Conservation (phyloP, 2,113 vertebrate genomes). For the Stictonetta naevosa region DNA sequence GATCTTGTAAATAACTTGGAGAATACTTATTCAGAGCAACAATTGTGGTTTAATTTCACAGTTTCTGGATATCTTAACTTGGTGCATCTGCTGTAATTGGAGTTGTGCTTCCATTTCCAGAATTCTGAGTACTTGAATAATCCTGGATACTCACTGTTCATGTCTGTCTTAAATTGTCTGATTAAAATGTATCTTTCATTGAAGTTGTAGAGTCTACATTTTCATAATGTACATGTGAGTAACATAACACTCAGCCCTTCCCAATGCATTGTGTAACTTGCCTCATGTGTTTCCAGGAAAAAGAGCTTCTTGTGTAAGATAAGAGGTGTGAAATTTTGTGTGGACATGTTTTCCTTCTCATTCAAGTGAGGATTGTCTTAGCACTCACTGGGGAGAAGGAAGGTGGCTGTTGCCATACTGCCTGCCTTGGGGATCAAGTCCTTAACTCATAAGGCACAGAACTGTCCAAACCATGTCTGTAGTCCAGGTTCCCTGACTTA, state of each 20-base stretch:
- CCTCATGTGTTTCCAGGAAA: neutral
- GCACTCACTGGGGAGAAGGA: neutral
- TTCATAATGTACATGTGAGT: neutral
- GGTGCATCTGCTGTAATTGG: neutral
- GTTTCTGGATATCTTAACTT: neutral
- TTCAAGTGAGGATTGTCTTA: neutral
- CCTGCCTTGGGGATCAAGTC: rapidly evolving
- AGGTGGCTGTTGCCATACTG: neutral
- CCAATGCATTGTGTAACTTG: neutral
- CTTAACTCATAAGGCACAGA: neutral
- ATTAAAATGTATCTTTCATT: neutral
- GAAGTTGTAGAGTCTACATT: neutral
- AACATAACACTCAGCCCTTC: neutral
- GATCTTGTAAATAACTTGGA: neutral
- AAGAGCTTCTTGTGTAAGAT: neutral
- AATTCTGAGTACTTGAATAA: neutral
- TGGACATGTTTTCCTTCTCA: neutral
- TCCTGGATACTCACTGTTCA: neutral
- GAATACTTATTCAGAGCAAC: neutral
- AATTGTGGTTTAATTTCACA: neutral
- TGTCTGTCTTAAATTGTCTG: neutral
- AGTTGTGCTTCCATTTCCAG: neutral
- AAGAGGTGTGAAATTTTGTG: neutral
- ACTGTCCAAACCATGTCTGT: neutral
- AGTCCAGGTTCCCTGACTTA: neutral